Evolutionary conservation across 2,888 invertebrate species (phyloP).

Genomic region (Leptinotarsa haldemani): DNA sequence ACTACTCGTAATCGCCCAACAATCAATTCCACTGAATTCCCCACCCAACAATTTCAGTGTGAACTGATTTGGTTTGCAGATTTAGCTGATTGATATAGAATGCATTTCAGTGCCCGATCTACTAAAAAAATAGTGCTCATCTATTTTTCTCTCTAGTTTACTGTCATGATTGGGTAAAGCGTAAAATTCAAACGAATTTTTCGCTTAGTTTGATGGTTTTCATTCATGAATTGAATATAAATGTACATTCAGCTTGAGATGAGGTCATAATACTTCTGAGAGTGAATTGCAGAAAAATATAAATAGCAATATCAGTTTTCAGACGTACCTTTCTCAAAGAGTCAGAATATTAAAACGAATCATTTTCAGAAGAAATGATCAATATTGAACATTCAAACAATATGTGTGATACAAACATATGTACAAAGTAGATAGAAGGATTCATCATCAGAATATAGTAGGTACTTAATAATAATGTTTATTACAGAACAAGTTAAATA

Average conservation of each 20-base stretch:
- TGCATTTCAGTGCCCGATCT: slow-evolving; percentile 24
- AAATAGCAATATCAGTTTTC: not conserved
- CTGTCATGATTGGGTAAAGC: slow-evolving; percentile 21
- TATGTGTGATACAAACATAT: too few species aligned
- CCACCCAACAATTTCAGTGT: slow-evolving; percentile 17
- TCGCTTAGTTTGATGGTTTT: slow-evolving; percentile 2
- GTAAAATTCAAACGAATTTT: slow-evolving; percentile 3
- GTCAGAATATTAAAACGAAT: too few species aligned
- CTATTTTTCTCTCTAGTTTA: slow-evolving; percentile 34
- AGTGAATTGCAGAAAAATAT: not conserved
- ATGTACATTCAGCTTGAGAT: slow-evolving; percentile 45
- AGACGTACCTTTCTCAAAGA: too few species aligned
- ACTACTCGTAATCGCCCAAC: not conserved
- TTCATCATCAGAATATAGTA: too few species aligned
- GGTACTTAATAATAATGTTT: too few species aligned
- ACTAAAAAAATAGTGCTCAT: slow-evolving; percentile 29
- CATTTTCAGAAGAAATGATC: not conserved
- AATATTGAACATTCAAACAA: not conserved
- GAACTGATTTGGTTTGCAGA: slow-evolving; percentile 47
- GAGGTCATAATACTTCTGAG: not conserved
- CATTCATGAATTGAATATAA: slow-evolving; percentile 11
- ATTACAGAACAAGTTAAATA: too few species aligned
- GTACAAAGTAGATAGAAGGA: too few species aligned
- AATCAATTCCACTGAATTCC: slow-evolving; percentile 2
- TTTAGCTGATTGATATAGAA: slow-evolving; percentile 45